Evolutionary conservation across 1,140 invertebrate species (phyloP).

Genomic region (Diploscapter pachys): DNA sequence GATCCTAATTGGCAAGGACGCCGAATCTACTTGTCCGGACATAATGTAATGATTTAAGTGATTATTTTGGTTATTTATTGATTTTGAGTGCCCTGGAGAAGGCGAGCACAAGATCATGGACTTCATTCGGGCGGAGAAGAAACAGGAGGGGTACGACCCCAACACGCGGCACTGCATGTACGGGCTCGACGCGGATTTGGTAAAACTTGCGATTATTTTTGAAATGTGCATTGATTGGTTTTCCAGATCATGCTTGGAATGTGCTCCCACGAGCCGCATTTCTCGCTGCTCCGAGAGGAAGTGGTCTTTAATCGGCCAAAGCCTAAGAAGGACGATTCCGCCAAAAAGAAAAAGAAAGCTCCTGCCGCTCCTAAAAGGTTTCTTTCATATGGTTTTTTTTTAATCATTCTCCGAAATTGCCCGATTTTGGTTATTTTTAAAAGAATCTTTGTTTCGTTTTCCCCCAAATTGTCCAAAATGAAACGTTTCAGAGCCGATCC

Average conservation of each 20-base stretch:
- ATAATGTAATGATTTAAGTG: constrained; percentile 67
- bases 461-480: neutral
- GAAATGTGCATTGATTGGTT: neutral
- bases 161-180: constrained; percentile 94
- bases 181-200: constrained; percentile 88
- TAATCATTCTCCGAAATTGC: too few relatives aligned
- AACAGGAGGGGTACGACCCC: constrained; percentile 88
- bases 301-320: constrained; percentile 69
- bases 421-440: too few relatives aligned
- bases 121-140: constrained; percentile 86
- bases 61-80: neutral
- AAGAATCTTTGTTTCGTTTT: constrained; percentile 1
- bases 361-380: neutral
- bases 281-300: constrained; percentile 84
- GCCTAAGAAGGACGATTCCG: constrained; percentile 80
- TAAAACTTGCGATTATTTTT: constrained; percentile 8
- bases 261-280: constrained; percentile 95
- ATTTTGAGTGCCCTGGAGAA: constrained; percentile 72
- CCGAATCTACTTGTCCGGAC: constrained; percentile 63
- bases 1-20: constrained; percentile 73
- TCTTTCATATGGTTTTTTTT: too few relatives aligned
- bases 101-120: constrained; percentile 99
- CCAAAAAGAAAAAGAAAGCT: constrained; percentile 59
- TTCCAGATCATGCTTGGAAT: constrained; percentile 84
- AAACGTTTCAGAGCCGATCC: constrained; percentile 11